phyloP scores from a whole-genome alignment of 92 coral and sea anemone genomes.

The Phymanthus crucifer region DNA sequence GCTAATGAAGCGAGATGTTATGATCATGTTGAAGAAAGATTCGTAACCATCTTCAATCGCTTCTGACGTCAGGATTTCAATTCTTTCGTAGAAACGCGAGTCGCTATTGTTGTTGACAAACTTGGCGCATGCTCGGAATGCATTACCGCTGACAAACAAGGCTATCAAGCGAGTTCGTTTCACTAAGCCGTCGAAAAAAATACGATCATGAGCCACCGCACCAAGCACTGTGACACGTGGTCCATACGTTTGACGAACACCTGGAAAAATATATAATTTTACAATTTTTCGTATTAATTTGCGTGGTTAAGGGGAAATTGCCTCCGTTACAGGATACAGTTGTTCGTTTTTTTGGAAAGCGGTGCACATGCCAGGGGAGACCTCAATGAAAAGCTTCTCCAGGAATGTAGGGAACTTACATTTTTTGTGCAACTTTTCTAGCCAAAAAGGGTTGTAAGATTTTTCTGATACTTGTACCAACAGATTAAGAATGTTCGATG shows the following conservation, averaged over 20 bases:
- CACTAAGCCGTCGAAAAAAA: slow-evolving; percentile 89
- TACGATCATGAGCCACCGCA: slow-evolving; percentile 97
- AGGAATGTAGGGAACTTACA: no score
- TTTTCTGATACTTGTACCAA: no score
- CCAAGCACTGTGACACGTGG: slow-evolving; percentile 83
- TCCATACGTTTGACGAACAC: slow-evolving; percentile 87
- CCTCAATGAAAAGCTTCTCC: no score
- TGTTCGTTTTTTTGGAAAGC: no score
- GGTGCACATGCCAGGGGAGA: no score
- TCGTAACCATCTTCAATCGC: slow-evolving; percentile 57
- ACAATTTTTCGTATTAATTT: not conserved
- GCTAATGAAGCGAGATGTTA: slow-evolving; percentile 91
- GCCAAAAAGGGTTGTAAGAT: no score
- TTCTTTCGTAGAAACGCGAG: slow-evolving; percentile 78
- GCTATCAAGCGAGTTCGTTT: slow-evolving; percentile 84
- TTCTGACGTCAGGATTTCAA: slow-evolving; percentile 65
- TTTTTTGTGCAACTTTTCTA: no score
- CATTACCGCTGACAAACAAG: slow-evolving; percentile 72
- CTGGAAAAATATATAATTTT: slow-evolving; percentile 26
- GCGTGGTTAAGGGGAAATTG: no score
- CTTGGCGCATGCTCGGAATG: slow-evolving; percentile 92
- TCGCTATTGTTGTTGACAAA: slow-evolving; percentile 71
- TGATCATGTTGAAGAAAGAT: slow-evolving; percentile 69
- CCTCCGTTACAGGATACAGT: no score
- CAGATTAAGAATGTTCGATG: no score